A percentile compares a stretch with the other conserved stretches of the same genome.
phyloP scores from a whole-genome alignment of 2,113 vertebrate species.

The Perca schrenkii region DNA sequence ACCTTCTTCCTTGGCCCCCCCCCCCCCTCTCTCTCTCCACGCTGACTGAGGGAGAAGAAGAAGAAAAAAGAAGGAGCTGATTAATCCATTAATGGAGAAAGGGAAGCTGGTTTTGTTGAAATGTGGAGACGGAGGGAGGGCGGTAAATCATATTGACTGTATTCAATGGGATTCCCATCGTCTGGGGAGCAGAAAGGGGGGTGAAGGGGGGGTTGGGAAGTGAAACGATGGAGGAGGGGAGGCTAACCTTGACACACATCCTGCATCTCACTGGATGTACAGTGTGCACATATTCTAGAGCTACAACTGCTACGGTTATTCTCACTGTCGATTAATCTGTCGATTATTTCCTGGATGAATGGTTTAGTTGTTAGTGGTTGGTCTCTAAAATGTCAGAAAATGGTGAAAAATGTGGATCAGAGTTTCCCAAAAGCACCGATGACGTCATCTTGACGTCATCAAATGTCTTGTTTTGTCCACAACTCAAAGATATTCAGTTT shows the following conservation, averaged over 20 bases:
- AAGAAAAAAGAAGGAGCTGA: slow-evolving; percentile 37
- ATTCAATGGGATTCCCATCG: slow-evolving; percentile 33
- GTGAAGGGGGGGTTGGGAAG: too few species aligned
- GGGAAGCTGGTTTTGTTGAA: slow-evolving; percentile 48
- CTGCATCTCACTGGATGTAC: slow-evolving; percentile 3
- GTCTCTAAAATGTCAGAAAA: too few species aligned
- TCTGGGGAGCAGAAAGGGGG: slow-evolving; percentile 22
- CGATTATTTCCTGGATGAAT: too few species aligned
- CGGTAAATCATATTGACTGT: slow-evolving; percentile 26
- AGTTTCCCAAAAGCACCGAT: too few species aligned
- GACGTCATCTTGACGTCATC: too few species aligned
- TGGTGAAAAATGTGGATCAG: too few species aligned
- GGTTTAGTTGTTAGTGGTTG: too few species aligned
- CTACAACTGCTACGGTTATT: too few species aligned
- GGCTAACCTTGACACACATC: slow-evolving; percentile 77
- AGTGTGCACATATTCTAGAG: not conserved
- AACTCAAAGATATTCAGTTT: too few species aligned
- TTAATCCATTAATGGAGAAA: slow-evolving; percentile 66
- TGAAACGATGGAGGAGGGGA: slow-evolving; percentile 22
- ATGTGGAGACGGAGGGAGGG: slow-evolving; percentile 18
- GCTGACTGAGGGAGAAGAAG: slow-evolving; percentile 14
- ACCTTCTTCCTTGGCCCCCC: slow-evolving; percentile 69
- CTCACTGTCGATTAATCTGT: too few species aligned
- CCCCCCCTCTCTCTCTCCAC: slow-evolving; percentile 22
- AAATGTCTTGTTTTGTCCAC: too few species aligned